A percentile compares a stretch with the other conserved stretches of the same genome.
Conservation (phyloP, 2,888 invertebrate species). For the Luperina testacea region DNA sequence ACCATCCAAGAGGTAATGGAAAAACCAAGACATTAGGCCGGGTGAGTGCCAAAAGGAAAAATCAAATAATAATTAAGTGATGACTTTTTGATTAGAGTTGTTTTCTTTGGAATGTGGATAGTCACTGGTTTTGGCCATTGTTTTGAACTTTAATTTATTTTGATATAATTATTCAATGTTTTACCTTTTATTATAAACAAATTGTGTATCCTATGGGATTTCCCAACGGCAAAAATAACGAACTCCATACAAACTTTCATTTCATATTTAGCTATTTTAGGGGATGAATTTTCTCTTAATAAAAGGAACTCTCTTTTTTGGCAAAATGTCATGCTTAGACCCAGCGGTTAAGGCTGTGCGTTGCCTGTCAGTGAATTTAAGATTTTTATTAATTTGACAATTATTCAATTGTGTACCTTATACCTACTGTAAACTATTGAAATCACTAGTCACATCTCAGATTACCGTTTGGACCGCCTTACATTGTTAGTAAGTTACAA, state of each 20-base stretch:
- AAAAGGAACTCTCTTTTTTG: neutral
- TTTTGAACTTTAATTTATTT: conserved; percentile 10
- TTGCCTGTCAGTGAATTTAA: neutral
- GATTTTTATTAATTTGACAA: neutral
- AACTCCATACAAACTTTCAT: neutral
- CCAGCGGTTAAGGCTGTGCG: neutral
- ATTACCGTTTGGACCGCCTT: neutral
- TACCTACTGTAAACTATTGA: too few species aligned
- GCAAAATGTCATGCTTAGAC: neutral
- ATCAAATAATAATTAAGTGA: conserved; percentile 6
- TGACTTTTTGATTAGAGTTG: neutral
- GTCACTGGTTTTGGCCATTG: neutral
- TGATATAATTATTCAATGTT: neutral
- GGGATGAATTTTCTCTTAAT: neutral
- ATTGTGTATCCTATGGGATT: neutral
- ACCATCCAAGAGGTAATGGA: neutral
- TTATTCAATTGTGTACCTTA: neutral
- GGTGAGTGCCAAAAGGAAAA: neutral
- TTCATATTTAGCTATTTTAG: neutral
- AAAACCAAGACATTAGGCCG: neutral
- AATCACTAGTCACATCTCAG: neutral
- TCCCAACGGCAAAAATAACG: neutral
- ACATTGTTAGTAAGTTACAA: neutral
- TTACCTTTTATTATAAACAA: conserved; percentile 1
- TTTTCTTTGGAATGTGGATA: neutral